Evolutionary conservation across 2,113 vertebrate species (phyloP).

Genomic region (Ptyas mucosa): DNA sequence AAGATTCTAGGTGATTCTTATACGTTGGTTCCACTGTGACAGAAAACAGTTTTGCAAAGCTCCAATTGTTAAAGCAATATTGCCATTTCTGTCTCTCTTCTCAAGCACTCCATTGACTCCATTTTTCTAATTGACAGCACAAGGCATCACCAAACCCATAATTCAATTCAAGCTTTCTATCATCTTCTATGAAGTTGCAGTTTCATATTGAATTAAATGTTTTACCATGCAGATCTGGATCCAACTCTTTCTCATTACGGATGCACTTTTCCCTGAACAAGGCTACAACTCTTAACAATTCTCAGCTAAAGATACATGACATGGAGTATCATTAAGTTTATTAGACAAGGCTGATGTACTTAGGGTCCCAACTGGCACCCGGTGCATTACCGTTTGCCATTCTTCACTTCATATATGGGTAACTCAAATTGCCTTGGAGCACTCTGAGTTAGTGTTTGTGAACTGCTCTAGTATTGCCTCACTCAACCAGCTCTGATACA

Average conservation of each 20-base stretch:
- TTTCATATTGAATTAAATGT: neutral
- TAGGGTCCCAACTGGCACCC: neutral
- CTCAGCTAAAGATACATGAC: rapidly evolving
- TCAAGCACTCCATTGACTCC: rapidly evolving
- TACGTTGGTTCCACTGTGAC: neutral
- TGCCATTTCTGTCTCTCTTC: too few relatives aligned
- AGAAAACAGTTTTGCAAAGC: neutral
- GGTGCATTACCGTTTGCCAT: neutral
- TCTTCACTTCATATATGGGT: neutral
- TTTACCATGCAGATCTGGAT: rapidly evolving
- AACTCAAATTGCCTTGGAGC: rapidly evolving
- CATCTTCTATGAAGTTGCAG: neutral
- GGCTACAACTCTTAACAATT: neutral
- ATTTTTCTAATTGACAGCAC: rapidly evolving
- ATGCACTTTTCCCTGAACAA: rapidly evolving
- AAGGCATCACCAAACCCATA: neutral
- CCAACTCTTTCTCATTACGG: neutral
- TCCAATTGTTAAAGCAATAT: rapidly evolving
- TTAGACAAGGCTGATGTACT: neutral
- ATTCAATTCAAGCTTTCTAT: neutral
- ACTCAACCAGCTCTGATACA: neutral
- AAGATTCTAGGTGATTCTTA: neutral
- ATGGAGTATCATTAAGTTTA: conserved; percentile 13
- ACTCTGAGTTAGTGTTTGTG: neutral
- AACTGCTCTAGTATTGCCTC: neutral